Conservation (phyloP, 92 coral and sea anemone species). For the Siderastrea radians region DNA sequence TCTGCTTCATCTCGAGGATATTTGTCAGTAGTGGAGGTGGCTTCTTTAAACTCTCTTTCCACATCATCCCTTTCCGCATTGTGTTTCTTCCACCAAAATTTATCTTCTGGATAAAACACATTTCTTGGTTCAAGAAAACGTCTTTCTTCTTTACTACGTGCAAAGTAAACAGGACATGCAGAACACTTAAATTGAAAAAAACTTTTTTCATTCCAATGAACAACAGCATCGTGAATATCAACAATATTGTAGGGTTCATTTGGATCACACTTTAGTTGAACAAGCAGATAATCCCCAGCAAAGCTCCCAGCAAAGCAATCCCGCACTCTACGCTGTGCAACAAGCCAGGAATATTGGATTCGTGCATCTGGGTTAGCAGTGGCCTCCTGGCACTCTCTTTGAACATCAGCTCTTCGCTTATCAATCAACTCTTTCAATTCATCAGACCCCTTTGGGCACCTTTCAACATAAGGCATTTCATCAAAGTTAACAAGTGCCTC, state of each 20-base stretch:
- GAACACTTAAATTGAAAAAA: too few relatives aligned
- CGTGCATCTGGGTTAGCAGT: not conserved
- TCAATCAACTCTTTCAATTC: not conserved
- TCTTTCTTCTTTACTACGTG: too few relatives aligned
- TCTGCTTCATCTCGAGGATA: slow-evolving; percentile 14
- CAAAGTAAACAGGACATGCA: too few relatives aligned
- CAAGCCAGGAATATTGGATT: slow-evolving; percentile 17
- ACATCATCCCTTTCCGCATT: not conserved
- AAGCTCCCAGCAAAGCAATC: slow-evolving; percentile 29
- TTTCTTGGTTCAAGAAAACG: too few relatives aligned
- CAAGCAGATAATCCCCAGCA: not conserved
- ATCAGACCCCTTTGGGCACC: not conserved
- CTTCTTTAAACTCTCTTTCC: not conserved
- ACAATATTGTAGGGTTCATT: not conserved
- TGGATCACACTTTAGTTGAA: too few relatives aligned
- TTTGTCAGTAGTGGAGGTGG: too few relatives aligned
- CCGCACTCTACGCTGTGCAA: slow-evolving; percentile 23
- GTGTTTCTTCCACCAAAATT: not conserved
- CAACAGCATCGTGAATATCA: not conserved
- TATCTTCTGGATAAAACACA: too few relatives aligned
- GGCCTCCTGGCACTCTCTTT: not conserved
- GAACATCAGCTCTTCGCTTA: not conserved
- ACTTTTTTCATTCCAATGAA: not conserved
- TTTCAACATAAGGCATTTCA: not conserved
- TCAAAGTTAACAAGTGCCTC: slow-evolving; percentile 6